phyloP scores from a whole-genome alignment of 2,888 invertebrate species.

The Brenthis hecate region DNA sequence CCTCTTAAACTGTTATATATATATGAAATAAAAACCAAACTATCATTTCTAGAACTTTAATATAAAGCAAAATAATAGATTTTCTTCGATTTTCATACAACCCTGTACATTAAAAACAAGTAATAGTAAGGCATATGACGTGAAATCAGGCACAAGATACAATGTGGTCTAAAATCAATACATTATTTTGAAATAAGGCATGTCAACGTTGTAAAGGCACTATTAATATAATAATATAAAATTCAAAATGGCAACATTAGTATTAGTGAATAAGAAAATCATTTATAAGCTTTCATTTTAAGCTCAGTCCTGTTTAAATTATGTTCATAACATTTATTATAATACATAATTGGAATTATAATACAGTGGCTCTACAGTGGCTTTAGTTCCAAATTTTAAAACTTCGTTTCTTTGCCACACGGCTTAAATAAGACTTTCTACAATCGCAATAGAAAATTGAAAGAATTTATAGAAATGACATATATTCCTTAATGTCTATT shows the following conservation, averaged over 20 bases:
- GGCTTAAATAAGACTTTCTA: too few relatives aligned
- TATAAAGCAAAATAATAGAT: constrained; percentile 5
- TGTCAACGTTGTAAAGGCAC: constrained; percentile 31
- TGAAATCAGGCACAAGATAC: background rate
- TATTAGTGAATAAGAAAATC: constrained; percentile 13
- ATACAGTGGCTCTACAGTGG: too few relatives aligned
- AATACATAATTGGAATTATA: background rate
- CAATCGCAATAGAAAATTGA: too few relatives aligned
- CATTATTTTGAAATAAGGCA: constrained; percentile 24
- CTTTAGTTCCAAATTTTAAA: too few relatives aligned
- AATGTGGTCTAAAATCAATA: constrained; percentile 2
- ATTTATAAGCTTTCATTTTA: constrained; percentile 1
- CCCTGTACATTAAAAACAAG: constrained; percentile 5
- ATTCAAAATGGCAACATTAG: constrained; percentile 16
- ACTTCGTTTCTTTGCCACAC: too few relatives aligned
- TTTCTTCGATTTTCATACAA: background rate
- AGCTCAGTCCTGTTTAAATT: constrained; percentile 14
- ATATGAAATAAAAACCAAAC: background rate
- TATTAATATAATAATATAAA: constrained; percentile 17
- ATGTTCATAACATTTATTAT: background rate
- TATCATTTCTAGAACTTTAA: background rate
- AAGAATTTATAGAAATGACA: background rate
- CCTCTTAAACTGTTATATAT: too few relatives aligned
- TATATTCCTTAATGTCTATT: background rate
- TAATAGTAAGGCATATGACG: too few relatives aligned